Percentiles rank a stretch among this genome's conserved stretches.
phyloP scores from a whole-genome alignment of 2,113 vertebrate genomes.

The Paedocypris sp. region DNA sequence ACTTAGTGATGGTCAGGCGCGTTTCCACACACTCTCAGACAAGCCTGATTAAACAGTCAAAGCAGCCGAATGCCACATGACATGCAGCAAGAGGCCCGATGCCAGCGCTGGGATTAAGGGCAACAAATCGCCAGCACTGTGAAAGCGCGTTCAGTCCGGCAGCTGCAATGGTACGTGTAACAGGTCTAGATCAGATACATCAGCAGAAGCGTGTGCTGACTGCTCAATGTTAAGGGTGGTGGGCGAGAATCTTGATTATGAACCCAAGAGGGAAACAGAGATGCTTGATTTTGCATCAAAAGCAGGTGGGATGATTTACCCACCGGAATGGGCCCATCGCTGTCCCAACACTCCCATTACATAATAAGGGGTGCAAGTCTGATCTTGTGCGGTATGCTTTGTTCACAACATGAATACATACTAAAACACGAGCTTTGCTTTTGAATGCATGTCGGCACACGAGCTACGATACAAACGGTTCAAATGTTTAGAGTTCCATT shows the following conservation, averaged over 20 bases:
- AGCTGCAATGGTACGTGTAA: neutral
- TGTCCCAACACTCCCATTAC: neutral
- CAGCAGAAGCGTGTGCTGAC: neutral
- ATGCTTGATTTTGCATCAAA: neutral
- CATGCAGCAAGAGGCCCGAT: neutral
- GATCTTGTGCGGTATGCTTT: neutral
- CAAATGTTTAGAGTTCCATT: no score
- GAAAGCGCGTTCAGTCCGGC: neutral
- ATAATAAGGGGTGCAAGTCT: neutral
- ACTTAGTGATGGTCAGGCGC: neutral
- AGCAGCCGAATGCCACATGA: neutral
- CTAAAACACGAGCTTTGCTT: neutral
- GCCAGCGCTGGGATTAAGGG: constrained; percentile 9
- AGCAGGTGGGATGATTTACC: neutral
- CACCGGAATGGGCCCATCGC: neutral
- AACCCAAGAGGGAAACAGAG: neutral
- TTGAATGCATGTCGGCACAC: no score
- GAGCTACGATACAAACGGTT: no score
- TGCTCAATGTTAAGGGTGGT: neutral
- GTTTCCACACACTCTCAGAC: neutral
- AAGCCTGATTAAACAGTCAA: neutral
- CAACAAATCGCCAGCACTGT: neutral
- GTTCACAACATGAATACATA: neutral
- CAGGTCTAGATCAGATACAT: neutral
- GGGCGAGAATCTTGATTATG: neutral